A percentile compares a stretch with the other conserved stretches of the same genome.
These are phyloP conservation scores for Scopus umbretta DNA, from an alignment of 2,113 vertebrate genomes.

Conservation along the genomic window DNA sequence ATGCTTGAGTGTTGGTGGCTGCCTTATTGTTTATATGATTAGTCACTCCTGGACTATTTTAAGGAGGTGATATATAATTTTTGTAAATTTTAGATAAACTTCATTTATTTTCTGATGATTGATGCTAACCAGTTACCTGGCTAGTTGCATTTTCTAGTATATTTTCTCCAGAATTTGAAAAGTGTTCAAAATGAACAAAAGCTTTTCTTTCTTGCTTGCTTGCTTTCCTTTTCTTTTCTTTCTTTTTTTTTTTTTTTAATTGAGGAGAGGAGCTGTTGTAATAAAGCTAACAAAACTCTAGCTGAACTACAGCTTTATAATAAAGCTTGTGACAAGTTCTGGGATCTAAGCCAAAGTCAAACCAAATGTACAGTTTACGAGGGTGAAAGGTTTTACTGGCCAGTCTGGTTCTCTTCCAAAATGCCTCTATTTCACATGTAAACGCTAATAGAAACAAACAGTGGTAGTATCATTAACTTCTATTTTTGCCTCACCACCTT, in stretches of 20 bases:
- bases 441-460: conserved; percentile 56
- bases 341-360: conserved; percentile 59
- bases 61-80: conserved; percentile 39
- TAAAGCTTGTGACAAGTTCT: conserved; percentile 62
- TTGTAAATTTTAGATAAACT: conserved; percentile 39
- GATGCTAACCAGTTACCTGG: background rate
- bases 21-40: conserved; percentile 41
- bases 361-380: conserved; percentile 53
- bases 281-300: conserved; percentile 49
- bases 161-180: conserved; percentile 1
- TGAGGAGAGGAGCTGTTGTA: background rate
- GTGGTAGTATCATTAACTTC: conserved; percentile 52
- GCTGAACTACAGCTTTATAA: conserved; percentile 55
- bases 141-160: conserved; percentile 12
- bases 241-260: background rate
- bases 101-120: conserved; percentile 39
- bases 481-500: conserved; percentile 29
- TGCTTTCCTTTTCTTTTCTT: background rate
- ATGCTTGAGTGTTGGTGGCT: conserved; percentile 13
- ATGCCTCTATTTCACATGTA: conserved; percentile 50
- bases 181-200: background rate
- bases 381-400: conserved; percentile 63
- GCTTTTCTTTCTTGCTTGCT: background rate
- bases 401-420: conserved; percentile 59
- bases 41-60: conserved; percentile 52